Percentiles rank a stretch among this genome's conserved stretches.
Evolutionary conservation across 2,797 vertebrate species (phyloP).

Genomic region (Oreortyx pictus): DNA sequence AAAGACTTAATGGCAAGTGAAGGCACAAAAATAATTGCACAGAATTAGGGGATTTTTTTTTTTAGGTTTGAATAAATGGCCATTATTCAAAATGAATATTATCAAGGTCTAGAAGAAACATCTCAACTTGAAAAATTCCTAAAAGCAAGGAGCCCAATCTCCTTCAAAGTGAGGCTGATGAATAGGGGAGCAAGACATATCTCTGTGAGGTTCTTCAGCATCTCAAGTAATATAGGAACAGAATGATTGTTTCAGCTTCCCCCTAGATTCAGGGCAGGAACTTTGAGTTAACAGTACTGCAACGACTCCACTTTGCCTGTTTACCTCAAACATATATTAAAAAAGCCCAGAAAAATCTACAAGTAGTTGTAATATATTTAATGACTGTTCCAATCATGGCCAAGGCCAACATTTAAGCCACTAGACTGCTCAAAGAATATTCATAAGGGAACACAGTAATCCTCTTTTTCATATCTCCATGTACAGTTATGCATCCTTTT

Average conservation of each 20-base stretch:
- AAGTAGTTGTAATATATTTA: neutral
- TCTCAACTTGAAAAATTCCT: neutral
- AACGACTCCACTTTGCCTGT: neutral
- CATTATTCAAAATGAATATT: neutral
- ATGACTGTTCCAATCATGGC: neutral
- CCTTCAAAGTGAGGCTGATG: neutral
- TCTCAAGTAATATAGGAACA: neutral
- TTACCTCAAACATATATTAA: no score
- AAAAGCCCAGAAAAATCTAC: neutral
- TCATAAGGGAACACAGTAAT: neutral
- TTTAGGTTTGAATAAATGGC: neutral
- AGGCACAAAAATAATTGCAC: neutral
- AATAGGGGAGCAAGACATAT: neutral
- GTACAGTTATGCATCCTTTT: neutral
- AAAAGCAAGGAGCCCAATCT: accelerated
- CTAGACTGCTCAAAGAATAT: neutral
- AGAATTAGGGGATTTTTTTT: neutral
- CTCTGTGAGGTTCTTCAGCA: neutral
- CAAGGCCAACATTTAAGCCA: neutral
- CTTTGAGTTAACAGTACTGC: neutral
- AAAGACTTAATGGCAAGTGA: neutral
- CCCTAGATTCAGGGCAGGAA: neutral
- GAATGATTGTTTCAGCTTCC: neutral
- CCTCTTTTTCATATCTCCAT: neutral
- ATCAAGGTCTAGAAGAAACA: neutral